Evolutionary conservation across 2,797 vertebrate genomes (phyloP).

Genomic region (Oryzias dopingdopingensis): DNA sequence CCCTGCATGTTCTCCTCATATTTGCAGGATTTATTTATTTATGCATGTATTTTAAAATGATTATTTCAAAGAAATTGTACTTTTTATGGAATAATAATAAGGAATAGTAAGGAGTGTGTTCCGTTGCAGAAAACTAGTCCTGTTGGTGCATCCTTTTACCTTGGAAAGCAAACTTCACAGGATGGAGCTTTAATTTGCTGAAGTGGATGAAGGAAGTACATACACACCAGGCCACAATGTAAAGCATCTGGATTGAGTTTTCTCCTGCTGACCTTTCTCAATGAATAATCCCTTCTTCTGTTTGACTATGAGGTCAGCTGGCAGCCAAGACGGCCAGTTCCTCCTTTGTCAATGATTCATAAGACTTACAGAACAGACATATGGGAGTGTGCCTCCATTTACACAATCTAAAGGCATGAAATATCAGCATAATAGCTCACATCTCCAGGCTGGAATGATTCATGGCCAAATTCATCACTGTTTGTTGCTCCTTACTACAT

Average conservation of each 20-base stretch:
- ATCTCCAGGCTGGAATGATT: constrained; percentile 46
- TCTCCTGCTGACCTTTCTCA: constrained; percentile 55
- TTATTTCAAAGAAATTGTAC: too few relatives aligned
- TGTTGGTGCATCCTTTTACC: constrained; percentile 1
- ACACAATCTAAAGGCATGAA: constrained; percentile 7
- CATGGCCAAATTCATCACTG: constrained; percentile 49
- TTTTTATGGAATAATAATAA: background rate
- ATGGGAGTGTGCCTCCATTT: constrained; percentile 25
- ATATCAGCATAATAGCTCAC: constrained; percentile 23
- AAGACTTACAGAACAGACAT: constrained; percentile 31
- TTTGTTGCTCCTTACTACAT: constrained; percentile 29
- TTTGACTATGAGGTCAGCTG: constrained; percentile 38
- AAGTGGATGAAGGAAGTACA: constrained; percentile 38
- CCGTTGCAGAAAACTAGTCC: constrained; percentile 20
- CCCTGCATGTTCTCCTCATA: too few relatives aligned
- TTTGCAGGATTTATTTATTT: too few relatives aligned
- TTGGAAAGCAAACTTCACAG: constrained; percentile 29
- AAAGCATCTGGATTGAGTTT: constrained; percentile 69
- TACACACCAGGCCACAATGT: constrained; percentile 29
- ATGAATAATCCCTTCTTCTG: constrained; percentile 51
- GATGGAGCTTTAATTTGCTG: constrained; percentile 61
- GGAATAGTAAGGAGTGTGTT: background rate
- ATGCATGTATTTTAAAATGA: too few relatives aligned
- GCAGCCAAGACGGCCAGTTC: constrained; percentile 35
- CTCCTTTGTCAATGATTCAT: constrained; percentile 57